Percentiles rank a stretch among this genome's conserved stretches.
phyloP scores from a whole-genome alignment of 2,797 vertebrate genomes.

The Hyperoplus lanceolatus region DNA sequence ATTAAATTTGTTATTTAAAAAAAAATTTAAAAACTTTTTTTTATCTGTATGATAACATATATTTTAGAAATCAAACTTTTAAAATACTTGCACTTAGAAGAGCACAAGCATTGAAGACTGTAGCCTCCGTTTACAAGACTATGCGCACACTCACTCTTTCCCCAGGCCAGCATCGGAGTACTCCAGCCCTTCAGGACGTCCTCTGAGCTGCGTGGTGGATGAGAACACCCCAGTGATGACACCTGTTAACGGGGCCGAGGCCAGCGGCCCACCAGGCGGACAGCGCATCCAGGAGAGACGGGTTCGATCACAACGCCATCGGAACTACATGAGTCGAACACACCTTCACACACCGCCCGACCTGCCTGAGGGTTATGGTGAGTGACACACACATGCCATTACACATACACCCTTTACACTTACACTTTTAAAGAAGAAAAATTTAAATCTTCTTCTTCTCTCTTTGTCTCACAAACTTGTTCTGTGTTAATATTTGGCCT shows the following conservation, averaged over 20 bases:
- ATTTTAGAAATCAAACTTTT: not conserved
- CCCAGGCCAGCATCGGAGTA: conserved; percentile 93
- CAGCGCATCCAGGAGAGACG: conserved; percentile 91
- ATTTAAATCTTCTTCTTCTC: no score
- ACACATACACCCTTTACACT: not conserved
- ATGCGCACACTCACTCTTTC: not conserved
- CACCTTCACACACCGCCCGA: conserved; percentile 95
- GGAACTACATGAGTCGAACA: conserved; percentile 97
- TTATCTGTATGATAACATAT: not conserved
- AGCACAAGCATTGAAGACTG: not conserved
- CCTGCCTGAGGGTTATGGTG: conserved; percentile 95
- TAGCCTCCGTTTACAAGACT: not conserved
- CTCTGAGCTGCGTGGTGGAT: conserved; percentile 94
- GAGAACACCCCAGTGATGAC: conserved; percentile 93
- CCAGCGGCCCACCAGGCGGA: conserved; percentile 88
- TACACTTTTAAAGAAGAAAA: not conserved
- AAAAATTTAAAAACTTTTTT: not conserved
- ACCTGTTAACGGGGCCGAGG: conserved; percentile 91
- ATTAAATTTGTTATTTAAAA: not conserved
- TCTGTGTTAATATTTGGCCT: not conserved
- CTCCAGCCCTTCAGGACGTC: conserved; percentile 92
- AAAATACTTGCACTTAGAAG: not conserved
- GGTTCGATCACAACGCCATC: conserved; percentile 93
- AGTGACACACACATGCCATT: conserved; percentile 44
- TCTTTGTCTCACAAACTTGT: not conserved